Evolutionary conservation across 2,113 vertebrate species (phyloP).

Genomic region (Amphilophus citrinellus): DNA sequence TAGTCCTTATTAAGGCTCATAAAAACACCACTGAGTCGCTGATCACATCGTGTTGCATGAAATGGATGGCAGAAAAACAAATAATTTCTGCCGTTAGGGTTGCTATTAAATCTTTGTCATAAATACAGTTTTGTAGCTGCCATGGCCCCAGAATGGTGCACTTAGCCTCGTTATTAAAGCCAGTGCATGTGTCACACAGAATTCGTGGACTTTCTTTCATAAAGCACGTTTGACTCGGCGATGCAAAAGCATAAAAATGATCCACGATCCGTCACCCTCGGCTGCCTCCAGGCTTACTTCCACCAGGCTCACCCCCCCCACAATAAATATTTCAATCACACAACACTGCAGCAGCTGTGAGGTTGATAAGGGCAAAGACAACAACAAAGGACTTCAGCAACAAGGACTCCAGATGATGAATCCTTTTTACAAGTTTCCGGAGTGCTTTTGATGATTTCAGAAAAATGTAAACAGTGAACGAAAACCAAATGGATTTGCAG

Average conservation of each 20-base stretch:
- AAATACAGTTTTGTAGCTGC: conserved; percentile 23
- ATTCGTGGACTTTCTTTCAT: conserved; percentile 14
- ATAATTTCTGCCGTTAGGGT: conserved; percentile 15
- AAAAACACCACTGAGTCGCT: conserved; percentile 5
- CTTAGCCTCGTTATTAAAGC: conserved; percentile 10
- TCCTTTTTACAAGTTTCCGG: conserved; percentile 52
- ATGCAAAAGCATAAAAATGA: conserved; percentile 23
- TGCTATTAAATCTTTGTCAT: conserved; percentile 26
- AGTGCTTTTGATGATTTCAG: conserved; percentile 65
- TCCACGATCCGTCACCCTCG: conserved; percentile 25
- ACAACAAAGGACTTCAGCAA: conserved; percentile 60
- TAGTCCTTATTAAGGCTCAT: conserved; percentile 6
- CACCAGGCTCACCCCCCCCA: background rate
- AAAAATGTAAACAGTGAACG: conserved; percentile 47
- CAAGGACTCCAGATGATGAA: conserved; percentile 63
- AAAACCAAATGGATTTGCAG: conserved; percentile 17
- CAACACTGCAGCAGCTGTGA: conserved; percentile 60
- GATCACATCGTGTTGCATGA: conserved; percentile 27
- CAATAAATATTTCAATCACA: conserved; percentile 56
- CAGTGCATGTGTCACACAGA: background rate
- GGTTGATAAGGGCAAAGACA: conserved; percentile 49
- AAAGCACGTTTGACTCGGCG: conserved; percentile 19
- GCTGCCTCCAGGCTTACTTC: conserved; percentile 16
- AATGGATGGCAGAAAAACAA: conserved; percentile 23
- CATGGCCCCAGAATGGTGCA: background rate